Base-by-base conservation (phyloP, 2,113 vertebrate genomes). In the Labrus mixtus region DNA sequence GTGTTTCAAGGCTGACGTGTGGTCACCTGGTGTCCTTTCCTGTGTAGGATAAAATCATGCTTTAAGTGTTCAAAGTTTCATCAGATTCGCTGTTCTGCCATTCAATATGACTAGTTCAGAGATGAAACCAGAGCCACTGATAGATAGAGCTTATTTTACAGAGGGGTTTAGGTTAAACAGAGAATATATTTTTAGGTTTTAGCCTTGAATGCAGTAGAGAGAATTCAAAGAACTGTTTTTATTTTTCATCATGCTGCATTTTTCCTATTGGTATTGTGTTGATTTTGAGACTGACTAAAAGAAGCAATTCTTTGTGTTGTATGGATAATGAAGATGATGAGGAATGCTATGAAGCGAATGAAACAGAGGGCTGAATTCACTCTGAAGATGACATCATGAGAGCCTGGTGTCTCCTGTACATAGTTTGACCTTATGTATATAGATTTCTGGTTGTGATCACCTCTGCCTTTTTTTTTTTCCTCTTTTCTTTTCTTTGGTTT, bases 371-470 rank as follows among this genome's bases (percentile, higher is more conserved):
- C 76, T 77, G 74, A 77, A 79, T 85, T 87, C 78, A 87, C 85
- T 83, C 69, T 71, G 79, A 80, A 84, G 84, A 83, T 13, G 54
- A 80, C 43, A 16, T 80, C 56, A 78, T 68, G 81, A 86, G 65
- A 89, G 86, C 79, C 85, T 83, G 86, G 87, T 87, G 68, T 92
- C 90, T 93, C 76, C 85, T 94, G 91, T 94, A 93, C 70, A 94
- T 95, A 95, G 75, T 92, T 87, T 93, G 85, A 93, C 84, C 93
- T 92, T 33, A 33, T 95, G 93, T 95, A 94, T 84, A 94, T 94
- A 51, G 17, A 94, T 86, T 89, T 89, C 88, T 90, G 89, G 91
- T 93, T 90, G 92, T 95, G 91, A 89, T 94, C 92, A 93, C 92
- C 92, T 94, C 88, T 89, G 92, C 92, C 89, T 94, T 94, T 92